Evolutionary conservation across 1,140 invertebrate species (phyloP).

Genomic region (Trichomalopsis sarcophagae): DNA sequence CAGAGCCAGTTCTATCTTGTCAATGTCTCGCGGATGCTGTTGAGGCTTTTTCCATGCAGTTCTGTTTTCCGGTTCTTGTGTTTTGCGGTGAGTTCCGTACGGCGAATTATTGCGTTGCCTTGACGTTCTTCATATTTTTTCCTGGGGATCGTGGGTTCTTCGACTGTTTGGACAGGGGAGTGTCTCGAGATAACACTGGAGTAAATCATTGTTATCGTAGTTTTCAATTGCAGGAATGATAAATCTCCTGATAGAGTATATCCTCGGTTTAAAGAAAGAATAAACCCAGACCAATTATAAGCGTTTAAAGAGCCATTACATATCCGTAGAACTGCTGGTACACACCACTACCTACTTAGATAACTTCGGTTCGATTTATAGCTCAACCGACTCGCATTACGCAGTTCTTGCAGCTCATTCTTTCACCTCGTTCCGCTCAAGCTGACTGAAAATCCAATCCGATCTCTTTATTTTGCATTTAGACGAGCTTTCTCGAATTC

Average conservation of each 20-base stretch:
- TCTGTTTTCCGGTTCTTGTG: neutral
- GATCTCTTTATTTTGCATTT: neutral
- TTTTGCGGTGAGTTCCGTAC: neutral
- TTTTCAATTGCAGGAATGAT: no score
- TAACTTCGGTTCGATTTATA: neutral
- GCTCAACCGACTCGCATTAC: neutral
- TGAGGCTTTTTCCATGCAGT: neutral
- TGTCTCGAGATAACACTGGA: no score
- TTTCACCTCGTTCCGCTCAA: neutral
- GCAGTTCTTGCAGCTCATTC: neutral
- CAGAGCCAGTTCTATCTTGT: neutral
- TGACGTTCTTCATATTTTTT: no score
- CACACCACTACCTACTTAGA: neutral
- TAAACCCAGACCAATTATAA: neutral
- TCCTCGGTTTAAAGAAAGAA: neutral
- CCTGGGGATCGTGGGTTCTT: no score
- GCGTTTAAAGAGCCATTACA: neutral
- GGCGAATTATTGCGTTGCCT: neutral
- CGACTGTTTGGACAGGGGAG: no score
- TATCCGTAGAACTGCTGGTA: neutral
- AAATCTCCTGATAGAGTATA: no score
- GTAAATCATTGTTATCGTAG: no score
- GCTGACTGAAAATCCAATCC: neutral
- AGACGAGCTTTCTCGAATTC: neutral
- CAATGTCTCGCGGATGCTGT: neutral